Percentiles rank a stretch among this genome's conserved stretches.
Conservation (phyloP, 2,888 invertebrate genomes). For the Zygaena filipendulae region DNA sequence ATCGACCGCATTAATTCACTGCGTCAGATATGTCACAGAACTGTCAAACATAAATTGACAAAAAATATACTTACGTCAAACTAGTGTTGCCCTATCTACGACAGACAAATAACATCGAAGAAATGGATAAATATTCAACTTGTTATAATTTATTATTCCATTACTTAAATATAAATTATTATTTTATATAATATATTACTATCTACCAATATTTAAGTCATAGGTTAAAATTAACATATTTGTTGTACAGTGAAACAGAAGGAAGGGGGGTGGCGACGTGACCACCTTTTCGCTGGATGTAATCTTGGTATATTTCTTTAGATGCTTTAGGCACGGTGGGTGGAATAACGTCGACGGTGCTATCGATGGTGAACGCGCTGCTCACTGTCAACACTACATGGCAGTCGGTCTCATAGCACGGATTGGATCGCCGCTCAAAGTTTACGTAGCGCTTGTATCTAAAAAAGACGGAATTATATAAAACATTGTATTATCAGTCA, state of each 20-base stretch:
- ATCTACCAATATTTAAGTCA: too few relatives aligned
- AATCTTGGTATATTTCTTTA: constrained; percentile 75
- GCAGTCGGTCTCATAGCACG: constrained; percentile 51
- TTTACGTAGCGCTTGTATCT: constrained; percentile 72
- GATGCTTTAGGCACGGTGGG: constrained; percentile 73
- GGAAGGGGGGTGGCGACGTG: constrained; percentile 35
- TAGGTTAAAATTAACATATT: constrained; percentile 42
- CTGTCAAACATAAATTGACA: background rate
- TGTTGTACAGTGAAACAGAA: constrained; percentile 33
- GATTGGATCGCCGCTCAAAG: constrained; percentile 72
- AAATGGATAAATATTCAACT: too few relatives aligned
- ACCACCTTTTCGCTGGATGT: constrained; percentile 70
- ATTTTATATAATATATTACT: too few relatives aligned
- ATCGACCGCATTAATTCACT: too few relatives aligned
- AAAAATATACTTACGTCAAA: too few relatives aligned
- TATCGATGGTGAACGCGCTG: constrained; percentile 73
- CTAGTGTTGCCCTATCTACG: too few relatives aligned
- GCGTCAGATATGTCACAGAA: too few relatives aligned
- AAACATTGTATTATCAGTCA: too few relatives aligned
- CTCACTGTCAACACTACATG: constrained; percentile 69
- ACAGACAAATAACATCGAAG: too few relatives aligned
- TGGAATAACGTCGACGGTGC: constrained; percentile 71
- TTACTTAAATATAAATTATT: too few relatives aligned
- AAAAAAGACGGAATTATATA: constrained; percentile 10
- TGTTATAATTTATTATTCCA: too few relatives aligned